Evolutionary conservation across 2,888 invertebrate species (phyloP).

Genomic region (Leptinotarsa juncta): DNA sequence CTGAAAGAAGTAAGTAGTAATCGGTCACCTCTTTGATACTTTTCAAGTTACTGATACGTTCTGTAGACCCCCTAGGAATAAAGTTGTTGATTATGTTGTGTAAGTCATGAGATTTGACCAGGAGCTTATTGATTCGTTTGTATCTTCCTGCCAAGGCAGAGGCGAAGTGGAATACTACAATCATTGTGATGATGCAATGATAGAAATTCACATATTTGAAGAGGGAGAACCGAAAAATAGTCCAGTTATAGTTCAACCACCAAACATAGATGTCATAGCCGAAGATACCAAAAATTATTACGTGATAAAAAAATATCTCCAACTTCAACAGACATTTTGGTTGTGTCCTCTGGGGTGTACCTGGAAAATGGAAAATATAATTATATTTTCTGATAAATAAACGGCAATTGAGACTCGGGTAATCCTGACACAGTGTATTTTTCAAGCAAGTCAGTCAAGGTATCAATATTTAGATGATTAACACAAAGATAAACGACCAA

Average conservation of each 20-base stretch:
- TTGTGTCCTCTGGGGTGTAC: background rate
- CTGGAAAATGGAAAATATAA: background rate
- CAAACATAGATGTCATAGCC: slow-evolving; percentile 40
- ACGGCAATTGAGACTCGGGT: too few relatives aligned
- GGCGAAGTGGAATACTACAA: slow-evolving; percentile 40
- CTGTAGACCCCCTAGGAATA: slow-evolving; percentile 30
- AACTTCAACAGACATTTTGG: slow-evolving; percentile 21
- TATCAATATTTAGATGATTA: too few relatives aligned
- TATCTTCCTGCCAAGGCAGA: slow-evolving; percentile 38
- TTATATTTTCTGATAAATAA: too few relatives aligned
- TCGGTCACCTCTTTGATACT: slow-evolving; percentile 42
- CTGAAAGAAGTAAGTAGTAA: slow-evolving; percentile 40
- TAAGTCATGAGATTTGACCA: slow-evolving; percentile 38
- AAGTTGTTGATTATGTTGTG: slow-evolving; percentile 40
- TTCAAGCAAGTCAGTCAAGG: too few relatives aligned
- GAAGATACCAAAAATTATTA: slow-evolving; percentile 28
- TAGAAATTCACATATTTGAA: slow-evolving; percentile 36
- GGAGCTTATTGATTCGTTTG: slow-evolving; percentile 37
- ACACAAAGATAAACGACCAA: too few relatives aligned
- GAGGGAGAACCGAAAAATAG: slow-evolving; percentile 26
- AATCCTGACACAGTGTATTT: too few relatives aligned
- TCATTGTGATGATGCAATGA: slow-evolving; percentile 31
- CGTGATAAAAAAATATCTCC: slow-evolving; percentile 30
- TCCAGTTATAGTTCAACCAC: slow-evolving; percentile 35
- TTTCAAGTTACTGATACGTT: slow-evolving; percentile 37